A percentile compares a stretch with the other conserved stretches of the same genome.
Evolutionary conservation across 2,888 invertebrate species (phyloP).

Genomic region (Sesia apiformis): DNA sequence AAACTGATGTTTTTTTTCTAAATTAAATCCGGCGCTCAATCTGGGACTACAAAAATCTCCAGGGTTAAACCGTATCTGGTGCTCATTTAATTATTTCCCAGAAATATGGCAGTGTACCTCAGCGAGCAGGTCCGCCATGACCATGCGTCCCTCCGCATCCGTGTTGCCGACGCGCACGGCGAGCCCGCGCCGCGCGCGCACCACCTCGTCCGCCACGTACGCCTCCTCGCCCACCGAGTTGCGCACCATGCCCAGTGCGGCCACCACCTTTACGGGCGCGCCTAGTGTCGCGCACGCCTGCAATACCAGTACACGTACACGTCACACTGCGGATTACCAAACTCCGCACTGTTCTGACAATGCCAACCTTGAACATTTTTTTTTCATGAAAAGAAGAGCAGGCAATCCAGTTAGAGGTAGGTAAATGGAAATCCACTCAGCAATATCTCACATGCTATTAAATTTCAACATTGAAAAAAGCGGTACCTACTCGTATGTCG

Average conservation of each 20-base stretch:
- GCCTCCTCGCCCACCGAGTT: conserved; percentile 92
- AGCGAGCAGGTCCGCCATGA: conserved; percentile 92
- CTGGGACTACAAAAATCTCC: no score
- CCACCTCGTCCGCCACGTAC: conserved; percentile 93
- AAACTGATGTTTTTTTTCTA: no score
- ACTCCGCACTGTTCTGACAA: background rate
- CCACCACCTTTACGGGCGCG: conserved; percentile 86
- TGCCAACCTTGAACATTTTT: no score
- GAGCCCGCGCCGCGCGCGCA: conserved; percentile 87
- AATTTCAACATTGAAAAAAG: no score
- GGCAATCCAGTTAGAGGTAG: no score
- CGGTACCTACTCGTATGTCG: no score
- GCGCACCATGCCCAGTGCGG: conserved; percentile 88
- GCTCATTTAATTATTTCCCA: no score
- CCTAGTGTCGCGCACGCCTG: conserved; percentile 76
- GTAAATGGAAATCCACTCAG: no score
- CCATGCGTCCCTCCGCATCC: conserved; percentile 96
- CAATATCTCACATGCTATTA: no score
- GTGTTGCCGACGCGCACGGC: conserved; percentile 93
- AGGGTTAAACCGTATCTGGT: background rate
- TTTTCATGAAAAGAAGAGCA: no score
- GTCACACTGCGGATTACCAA: background rate
- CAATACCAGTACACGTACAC: background rate
- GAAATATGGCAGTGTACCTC: conserved; percentile 65
- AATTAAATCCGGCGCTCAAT: no score